Base-by-base conservation (phyloP, 2,797 vertebrate genomes). In the Anguilla pacifica region DNA sequence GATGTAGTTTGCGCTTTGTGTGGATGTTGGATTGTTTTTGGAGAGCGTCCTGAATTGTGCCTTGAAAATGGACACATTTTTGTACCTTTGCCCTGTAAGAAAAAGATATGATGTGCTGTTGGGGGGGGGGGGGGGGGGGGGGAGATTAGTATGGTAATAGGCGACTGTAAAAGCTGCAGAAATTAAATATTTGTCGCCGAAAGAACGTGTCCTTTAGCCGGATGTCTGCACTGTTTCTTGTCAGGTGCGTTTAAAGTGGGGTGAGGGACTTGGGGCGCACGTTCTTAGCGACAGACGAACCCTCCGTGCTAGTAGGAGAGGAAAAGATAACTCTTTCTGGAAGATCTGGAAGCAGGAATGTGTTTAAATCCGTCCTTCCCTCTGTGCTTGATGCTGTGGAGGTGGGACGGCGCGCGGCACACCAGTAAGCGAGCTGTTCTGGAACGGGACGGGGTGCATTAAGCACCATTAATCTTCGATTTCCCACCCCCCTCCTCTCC, bases 331-430 rank as follows among this genome's bases (percentile, higher is more conserved):
- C 10, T 31, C 31, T 72, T n/a, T n/a, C n/a, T n/a, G n/a, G 11
- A 22, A 81, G 43, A 81, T 10, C 39, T 79, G 74, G 74, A 79
- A 15, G 74, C 70, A 72, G 74, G 74, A 79, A 79, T 22, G 19
- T n/a, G 77, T 81, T 81, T 49, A 49, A 67, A 35, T 22, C 77
- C 19, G 19, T 25, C 10, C 39, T 81, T n/a, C 77, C 43, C 22
- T 81, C 43, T 11, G 49, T 25, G 10, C 19, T n/a, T 49, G 43
- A n/a, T 49, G 77, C 19, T 5, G 39, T n/a, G 77, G 39, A 49
- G 77, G 46, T 81, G 5, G 77, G 77, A 81, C 39, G 22, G 19
- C 43, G 2, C 9, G 17, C 77, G 2, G 77, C 77, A 46, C 77
- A n/a, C 17, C 77, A 25, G 19, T 43, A 19, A 31, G 4, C 43